Conservation (phyloP, 1,140 invertebrate species). For the Parasteatoda tepidariorum region DNA sequence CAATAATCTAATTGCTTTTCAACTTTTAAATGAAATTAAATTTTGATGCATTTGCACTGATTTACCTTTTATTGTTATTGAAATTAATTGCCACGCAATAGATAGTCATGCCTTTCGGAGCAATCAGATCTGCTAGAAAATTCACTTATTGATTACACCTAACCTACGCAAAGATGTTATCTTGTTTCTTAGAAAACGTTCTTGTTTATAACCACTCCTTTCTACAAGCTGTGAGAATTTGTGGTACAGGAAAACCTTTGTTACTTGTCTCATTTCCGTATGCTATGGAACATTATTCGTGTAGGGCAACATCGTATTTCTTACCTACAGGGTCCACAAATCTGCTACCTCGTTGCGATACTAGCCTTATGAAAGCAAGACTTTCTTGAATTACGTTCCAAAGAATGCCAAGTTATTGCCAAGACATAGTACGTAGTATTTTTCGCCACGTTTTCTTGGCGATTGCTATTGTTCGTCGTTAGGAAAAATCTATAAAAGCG, state of each 20-base stretch:
- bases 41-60: no score
- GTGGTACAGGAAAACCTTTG: neutral
- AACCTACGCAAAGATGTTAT: no score
- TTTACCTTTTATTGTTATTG: no score
- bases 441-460: neutral
- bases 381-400: slow-evolving; percentile 5
- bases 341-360: slow-evolving; percentile 15
- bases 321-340: neutral
- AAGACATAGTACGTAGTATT: neutral
- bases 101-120: no score
- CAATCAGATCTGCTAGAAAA: no score
- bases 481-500: neutral
- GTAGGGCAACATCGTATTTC: neutral
- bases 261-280: no score
- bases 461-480: slow-evolving; percentile 10
- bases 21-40: no score
- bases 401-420: neutral
- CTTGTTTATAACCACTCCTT: neutral
- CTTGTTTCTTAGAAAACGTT: neutral
- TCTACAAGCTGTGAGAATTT: neutral
- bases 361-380: neutral
- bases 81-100: no score
- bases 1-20: no score
- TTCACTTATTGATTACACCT: no score
- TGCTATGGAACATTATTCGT: neutral